Conservation (phyloP, 2,113 vertebrate species). For the Gopherus evgoodei region DNA sequence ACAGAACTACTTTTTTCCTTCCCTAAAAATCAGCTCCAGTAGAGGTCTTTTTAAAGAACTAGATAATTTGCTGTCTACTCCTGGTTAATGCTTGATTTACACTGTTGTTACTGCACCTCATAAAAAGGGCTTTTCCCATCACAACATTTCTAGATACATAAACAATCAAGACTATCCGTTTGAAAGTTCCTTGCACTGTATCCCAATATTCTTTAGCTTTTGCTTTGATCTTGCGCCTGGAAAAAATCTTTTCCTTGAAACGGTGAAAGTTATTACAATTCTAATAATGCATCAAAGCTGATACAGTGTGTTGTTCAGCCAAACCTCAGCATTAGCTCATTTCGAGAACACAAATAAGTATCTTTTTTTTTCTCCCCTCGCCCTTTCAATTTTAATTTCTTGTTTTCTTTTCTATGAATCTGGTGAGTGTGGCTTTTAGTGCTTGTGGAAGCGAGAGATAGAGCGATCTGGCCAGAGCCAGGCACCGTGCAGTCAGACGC, state of each 20-base stretch:
- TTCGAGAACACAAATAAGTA: neutral
- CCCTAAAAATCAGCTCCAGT: slow-evolving; percentile 10
- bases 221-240: slow-evolving; percentile 75
- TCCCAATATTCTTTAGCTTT: slow-evolving; percentile 57
- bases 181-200: slow-evolving; percentile 64
- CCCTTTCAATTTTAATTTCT: neutral
- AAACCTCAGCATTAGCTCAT: neutral
- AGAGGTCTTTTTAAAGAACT: slow-evolving; percentile 31
- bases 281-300: slow-evolving; percentile 62
- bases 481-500: neutral
- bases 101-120: slow-evolving; percentile 54
- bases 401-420: slow-evolving; percentile 47
- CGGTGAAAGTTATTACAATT: slow-evolving; percentile 55
- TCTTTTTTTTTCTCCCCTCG: neutral
- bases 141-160: slow-evolving; percentile 72
- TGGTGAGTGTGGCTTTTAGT: slow-evolving; percentile 25
- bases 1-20: slow-evolving; percentile 33
- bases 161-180: slow-evolving; percentile 55
- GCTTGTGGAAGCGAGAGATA: slow-evolving; percentile 13
- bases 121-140: slow-evolving; percentile 61
- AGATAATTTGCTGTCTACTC: slow-evolving; percentile 60
- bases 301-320: slow-evolving; percentile 3
- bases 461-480: neutral
- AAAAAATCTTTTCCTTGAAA: slow-evolving; percentile 74
- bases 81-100: slow-evolving; percentile 66